Percentiles rank a stretch among this genome's conserved stretches.
These are phyloP conservation scores for Pandemis cinnamomeana DNA, from an alignment of 2,888 invertebrate genomes.

Conservation along the genomic window DNA sequence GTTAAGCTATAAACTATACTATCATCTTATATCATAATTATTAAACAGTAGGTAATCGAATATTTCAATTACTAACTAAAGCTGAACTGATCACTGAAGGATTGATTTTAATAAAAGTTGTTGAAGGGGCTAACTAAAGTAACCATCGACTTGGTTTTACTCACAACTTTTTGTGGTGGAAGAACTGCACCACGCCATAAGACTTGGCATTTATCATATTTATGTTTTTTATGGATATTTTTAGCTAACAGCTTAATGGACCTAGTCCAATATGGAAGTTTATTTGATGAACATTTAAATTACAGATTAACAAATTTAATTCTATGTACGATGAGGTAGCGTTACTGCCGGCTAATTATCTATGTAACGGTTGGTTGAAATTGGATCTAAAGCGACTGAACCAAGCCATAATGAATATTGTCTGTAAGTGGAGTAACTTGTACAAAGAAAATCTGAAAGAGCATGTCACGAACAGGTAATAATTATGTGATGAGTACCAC, in stretches of 20 bases:
- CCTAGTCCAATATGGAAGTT: too few species aligned
- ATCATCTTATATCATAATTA: too few species aligned
- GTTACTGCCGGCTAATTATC: constrained; percentile 86
- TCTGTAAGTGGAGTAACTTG: constrained; percentile 95
- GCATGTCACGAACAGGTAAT: constrained; percentile 89
- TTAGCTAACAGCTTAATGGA: too few species aligned
- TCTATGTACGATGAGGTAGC: constrained; percentile 90
- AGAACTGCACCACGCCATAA: too few species aligned
- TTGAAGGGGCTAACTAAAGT: too few species aligned
- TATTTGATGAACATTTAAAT: constrained; percentile 21
- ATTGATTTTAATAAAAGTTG: too few species aligned
- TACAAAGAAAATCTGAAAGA: constrained; percentile 94
- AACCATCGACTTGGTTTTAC: too few species aligned
- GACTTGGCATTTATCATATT: too few species aligned
- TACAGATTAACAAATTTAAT: constrained; percentile 92
- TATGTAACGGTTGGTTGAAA: constrained; percentile 92
- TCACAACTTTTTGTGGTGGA: too few species aligned
- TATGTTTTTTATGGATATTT: too few species aligned
- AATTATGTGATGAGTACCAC: background rate
- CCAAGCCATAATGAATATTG: constrained; percentile 91
- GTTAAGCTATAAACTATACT: too few species aligned
- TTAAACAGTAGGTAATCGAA: background rate
- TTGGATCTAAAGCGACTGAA: constrained; percentile 92
- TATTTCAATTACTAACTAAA: background rate
- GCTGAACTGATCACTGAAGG: too few species aligned